Conservation (phyloP, 2,888 invertebrate species). For the Agelastica alni region DNA sequence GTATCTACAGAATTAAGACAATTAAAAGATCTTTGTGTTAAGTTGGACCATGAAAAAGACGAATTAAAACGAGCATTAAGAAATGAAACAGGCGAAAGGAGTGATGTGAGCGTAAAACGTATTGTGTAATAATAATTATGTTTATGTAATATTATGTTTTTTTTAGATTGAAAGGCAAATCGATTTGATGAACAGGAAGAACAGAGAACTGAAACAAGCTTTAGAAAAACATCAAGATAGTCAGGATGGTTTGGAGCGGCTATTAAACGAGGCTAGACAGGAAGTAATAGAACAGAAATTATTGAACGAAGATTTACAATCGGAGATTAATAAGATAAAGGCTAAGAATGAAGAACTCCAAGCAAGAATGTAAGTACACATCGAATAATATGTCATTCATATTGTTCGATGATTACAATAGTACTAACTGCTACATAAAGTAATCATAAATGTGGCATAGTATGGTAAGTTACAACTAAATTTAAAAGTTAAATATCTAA, state of each 20-base stretch:
- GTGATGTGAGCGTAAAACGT: conserved; percentile 50
- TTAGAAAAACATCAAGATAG: conserved; percentile 57
- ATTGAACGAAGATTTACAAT: conserved; percentile 67
- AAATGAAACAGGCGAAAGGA: conserved; percentile 57
- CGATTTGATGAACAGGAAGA: conserved; percentile 57
- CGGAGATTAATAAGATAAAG: conserved; percentile 64
- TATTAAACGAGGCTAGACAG: conserved; percentile 62
- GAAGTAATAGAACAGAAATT: conserved; percentile 68
- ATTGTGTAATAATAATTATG: conserved; percentile 15
- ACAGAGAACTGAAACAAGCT: conserved; percentile 54
- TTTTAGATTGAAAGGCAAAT: conserved; percentile 60
- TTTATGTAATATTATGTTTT: conserved; percentile 9
- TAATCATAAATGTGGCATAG: no score
- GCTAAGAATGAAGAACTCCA: conserved; percentile 61
- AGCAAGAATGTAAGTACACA: conserved; percentile 59
- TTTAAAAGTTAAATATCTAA: no score
- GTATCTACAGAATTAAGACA: conserved; percentile 66
- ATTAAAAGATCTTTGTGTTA: conserved; percentile 64
- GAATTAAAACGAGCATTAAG: conserved; percentile 60
- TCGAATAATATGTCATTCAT: no score
- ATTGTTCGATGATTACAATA: no score
- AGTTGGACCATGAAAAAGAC: conserved; percentile 71
- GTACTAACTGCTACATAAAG: no score
- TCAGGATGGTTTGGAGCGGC: conserved; percentile 61
- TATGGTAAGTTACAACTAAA: no score